Evolutionary conservation across 2,888 invertebrate genomes (phyloP).

Genomic region (Drosophila nr. fundita): DNA sequence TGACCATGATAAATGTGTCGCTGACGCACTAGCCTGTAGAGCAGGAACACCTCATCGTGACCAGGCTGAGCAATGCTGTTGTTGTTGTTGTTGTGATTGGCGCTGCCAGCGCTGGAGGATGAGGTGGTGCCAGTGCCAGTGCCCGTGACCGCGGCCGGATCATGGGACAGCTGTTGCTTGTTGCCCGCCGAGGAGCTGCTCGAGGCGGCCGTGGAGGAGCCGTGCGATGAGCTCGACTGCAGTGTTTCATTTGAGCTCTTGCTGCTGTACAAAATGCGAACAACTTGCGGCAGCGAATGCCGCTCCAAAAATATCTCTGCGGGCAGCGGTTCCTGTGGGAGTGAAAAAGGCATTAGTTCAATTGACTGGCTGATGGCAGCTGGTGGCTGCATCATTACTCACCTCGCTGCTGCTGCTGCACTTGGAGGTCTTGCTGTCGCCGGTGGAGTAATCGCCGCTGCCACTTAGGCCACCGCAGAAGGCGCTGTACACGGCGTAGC

Average conservation of each 20-base stretch:
- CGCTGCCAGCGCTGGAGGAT: conserved; percentile 42
- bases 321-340: conserved; percentile 79
- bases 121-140: conserved; percentile 43
- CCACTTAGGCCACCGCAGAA: conserved; percentile 70
- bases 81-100: conserved; percentile 38
- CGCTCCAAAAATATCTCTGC: conserved; percentile 84
- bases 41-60: conserved; percentile 82
- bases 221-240: conserved; percentile 84
- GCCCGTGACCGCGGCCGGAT: conserved; percentile 44
- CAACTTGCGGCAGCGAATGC: conserved; percentile 83
- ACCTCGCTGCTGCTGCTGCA: conserved; percentile 84
- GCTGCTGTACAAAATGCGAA: conserved; percentile 81
- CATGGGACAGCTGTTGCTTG: conserved; percentile 35
- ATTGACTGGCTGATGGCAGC: neutral
- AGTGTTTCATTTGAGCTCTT: conserved; percentile 84
- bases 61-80: conserved; percentile 36
- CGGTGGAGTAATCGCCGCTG: conserved; percentile 84
- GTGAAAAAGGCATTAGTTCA: neutral
- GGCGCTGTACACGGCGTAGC: conserved; percentile 46
- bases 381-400: conserved; percentile 19
- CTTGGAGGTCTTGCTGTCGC: conserved; percentile 85
- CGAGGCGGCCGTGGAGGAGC: conserved; percentile 83
- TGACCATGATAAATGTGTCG: conserved; percentile 84
- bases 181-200: conserved; percentile 75
- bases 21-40: conserved; percentile 83